Percentiles rank a stretch among this genome's conserved stretches.
These are phyloP conservation scores for Austrolebias charrua DNA, from an alignment of 2,797 vertebrate genomes.

Conservation along the genomic window DNA sequence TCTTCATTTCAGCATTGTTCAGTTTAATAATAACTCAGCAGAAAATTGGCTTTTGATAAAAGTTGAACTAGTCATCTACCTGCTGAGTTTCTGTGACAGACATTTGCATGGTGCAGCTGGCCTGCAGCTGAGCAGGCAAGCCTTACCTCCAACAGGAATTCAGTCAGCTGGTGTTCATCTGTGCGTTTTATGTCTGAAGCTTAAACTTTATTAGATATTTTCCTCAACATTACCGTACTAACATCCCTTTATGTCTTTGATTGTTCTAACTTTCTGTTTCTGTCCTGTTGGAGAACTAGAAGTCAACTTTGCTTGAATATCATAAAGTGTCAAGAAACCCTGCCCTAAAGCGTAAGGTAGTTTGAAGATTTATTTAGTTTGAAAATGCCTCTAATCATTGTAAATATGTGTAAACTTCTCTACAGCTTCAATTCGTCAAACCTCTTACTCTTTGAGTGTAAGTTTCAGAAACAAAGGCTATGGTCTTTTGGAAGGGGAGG, in stretches of 20 bases:
- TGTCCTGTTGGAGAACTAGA: not conserved
- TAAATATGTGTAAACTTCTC: not conserved
- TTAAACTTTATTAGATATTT: slow-evolving; percentile 2
- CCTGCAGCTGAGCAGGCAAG: slow-evolving; percentile 23
- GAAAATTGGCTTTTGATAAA: slow-evolving; percentile 7
- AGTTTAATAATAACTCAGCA: slow-evolving; percentile 25
- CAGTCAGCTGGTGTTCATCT: slow-evolving; percentile 32
- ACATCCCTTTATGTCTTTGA: not conserved
- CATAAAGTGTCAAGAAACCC: not conserved
- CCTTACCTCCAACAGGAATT: slow-evolving; percentile 36
- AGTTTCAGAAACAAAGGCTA: slow-evolving; percentile 15
- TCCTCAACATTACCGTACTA: not conserved
- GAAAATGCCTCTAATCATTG: not conserved
- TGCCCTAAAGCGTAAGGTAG: not conserved
- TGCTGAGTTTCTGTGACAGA: slow-evolving; percentile 10
- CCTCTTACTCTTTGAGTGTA: not conserved
- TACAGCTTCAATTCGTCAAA: not conserved
- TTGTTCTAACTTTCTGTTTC: not conserved
- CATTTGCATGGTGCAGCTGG: slow-evolving; percentile 55
- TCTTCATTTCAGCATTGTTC: slow-evolving; percentile 2
- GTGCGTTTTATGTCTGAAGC: slow-evolving; percentile 1
- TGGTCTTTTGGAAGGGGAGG: slow-evolving; percentile 19
- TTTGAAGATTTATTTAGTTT: too few species aligned
- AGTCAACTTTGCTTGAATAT: not conserved
- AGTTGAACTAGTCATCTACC: slow-evolving; percentile 40